Evolutionary conservation across 53 echinoderm and acorn worm species (phyloP).

Genomic region (Echinometra lucunter): DNA sequence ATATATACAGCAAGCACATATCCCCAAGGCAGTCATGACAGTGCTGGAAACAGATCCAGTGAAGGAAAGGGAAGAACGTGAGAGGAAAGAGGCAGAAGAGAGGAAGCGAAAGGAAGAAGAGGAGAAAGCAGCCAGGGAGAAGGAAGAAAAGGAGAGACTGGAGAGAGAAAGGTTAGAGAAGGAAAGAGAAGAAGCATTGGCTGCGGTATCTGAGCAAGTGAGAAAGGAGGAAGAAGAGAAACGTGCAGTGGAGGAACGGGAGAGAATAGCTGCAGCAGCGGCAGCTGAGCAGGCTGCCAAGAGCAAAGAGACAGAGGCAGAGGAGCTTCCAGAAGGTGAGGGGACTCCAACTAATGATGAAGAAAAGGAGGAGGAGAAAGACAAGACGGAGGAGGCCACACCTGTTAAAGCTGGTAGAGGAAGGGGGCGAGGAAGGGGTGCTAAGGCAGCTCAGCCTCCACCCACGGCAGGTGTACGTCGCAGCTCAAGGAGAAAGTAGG

Average conservation of each 20-base stretch:
- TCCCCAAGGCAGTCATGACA: constrained; percentile 85
- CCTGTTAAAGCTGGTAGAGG: constrained; percentile 63
- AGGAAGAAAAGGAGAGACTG: constrained; percentile 71
- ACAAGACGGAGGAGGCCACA: background rate
- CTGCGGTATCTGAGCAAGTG: constrained; percentile 21
- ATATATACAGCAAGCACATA: constrained; percentile 86
- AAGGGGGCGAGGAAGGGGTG: constrained; percentile 74
- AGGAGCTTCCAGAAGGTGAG: background rate
- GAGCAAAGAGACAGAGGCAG: background rate
- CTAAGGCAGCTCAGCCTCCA: constrained; percentile 63
- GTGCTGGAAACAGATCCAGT: constrained; percentile 89
- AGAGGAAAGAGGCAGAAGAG: constrained; percentile 74
- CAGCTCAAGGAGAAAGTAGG: constrained; percentile 71
- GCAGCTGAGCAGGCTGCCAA: background rate
- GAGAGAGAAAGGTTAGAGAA: constrained; percentile 66
- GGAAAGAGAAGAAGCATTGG: constrained; percentile 26
- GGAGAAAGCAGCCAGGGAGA: constrained; percentile 60
- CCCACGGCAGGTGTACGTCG: constrained; percentile 70
- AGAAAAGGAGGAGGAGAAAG: constrained; percentile 27
- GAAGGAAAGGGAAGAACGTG: constrained; percentile 76
- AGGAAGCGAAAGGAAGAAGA: constrained; percentile 77
- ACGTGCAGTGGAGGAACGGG: constrained; percentile 15
- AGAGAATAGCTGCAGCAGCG: constrained; percentile 32
- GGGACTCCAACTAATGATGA: constrained; percentile 34
- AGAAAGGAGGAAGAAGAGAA: constrained; percentile 62